Evolutionary conservation across 2,797 vertebrate species (phyloP), one percentile per base, ranked within the genome.

Genomic region (Staurois parvus): DNA sequence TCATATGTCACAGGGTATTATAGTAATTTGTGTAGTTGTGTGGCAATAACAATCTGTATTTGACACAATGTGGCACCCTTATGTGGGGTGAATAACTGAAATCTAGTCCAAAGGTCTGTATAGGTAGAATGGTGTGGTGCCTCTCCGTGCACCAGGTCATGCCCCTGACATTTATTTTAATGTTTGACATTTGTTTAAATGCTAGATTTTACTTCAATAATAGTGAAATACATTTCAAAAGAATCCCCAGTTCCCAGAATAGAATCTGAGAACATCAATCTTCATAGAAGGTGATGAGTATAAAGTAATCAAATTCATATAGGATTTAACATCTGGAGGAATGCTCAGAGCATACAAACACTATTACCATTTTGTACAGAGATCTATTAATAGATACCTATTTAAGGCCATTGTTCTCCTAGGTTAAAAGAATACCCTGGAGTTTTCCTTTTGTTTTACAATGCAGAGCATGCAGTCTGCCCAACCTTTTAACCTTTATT

Each of bases 281-380:
- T 67, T 67, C 37, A 28, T 21, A 40, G 59, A 67, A 67, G 62
- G 59, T 28, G 1, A 26, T n/a, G 13, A 19, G 26, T 76, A 76
- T 76, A 76, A 62, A 62, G 62, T 34, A 59, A 32, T 32, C 32
- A 17, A 40, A 42, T 66, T 24, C 17, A 75, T 76, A 83, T 74
- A 83, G n/a, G 69, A 56, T n/a, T 28, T 45, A 81, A 82, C 85
- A 86, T 86, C 85, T 86, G 85, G 73, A 82, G 62, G 56, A 86
- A 86, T 52, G 67, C 34, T 86, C 79, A 77, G 24, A 72, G 70
- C 19, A 56, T n/a, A 42, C 67, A 86, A 85, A 76, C 78, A 79
- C 29, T 7, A 29, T 48, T 68, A 66, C 32, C 70, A 45, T 48
- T 73, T 62, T 85, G 72, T 59, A 42, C 48, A 72, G 21, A 17